Evolutionary conservation across 1,140 invertebrate species (phyloP).

Genomic region (Euborellia annulipes): DNA sequence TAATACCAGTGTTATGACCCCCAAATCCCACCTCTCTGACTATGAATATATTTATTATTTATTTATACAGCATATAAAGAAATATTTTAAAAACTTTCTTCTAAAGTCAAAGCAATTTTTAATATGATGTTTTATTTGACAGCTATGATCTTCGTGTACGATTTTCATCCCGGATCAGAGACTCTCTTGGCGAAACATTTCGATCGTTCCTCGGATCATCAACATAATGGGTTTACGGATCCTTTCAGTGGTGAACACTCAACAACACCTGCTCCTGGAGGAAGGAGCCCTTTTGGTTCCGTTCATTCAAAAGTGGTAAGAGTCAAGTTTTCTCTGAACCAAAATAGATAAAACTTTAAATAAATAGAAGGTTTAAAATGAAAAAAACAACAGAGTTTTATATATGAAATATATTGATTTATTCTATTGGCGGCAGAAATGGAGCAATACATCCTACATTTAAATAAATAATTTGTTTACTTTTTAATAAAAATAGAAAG

Average conservation of each 20-base stretch:
- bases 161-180: slow-evolving; percentile 82
- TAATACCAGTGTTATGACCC: too few relatives aligned
- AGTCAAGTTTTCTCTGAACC: too few relatives aligned
- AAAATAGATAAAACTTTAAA: too few relatives aligned
- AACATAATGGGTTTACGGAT: slow-evolving; percentile 57
- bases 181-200: slow-evolving; percentile 80
- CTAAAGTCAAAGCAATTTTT: slow-evolving; percentile 11
- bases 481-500: too few relatives aligned
- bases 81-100: not conserved
- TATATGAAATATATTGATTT: too few relatives aligned
- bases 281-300: too few relatives aligned
- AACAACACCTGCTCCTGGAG: slow-evolving; percentile 4
- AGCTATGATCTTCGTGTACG: slow-evolving; percentile 94
- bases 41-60: slow-evolving; percentile 3
- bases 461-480: too few relatives aligned
- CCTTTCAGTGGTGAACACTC: slow-evolving; percentile 39
- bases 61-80: not conserved
- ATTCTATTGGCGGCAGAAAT: too few relatives aligned
- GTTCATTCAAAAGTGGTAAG: too few relatives aligned
- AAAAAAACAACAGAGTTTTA: too few relatives aligned
- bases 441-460: too few relatives aligned
- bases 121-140: slow-evolving; percentile 21
- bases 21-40: not conserved
- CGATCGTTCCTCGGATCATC: slow-evolving; percentile 33
- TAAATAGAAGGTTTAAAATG: too few relatives aligned